Base-by-base conservation (phyloP, 2,113 vertebrate genomes). In the Tor tambroides region DNA sequence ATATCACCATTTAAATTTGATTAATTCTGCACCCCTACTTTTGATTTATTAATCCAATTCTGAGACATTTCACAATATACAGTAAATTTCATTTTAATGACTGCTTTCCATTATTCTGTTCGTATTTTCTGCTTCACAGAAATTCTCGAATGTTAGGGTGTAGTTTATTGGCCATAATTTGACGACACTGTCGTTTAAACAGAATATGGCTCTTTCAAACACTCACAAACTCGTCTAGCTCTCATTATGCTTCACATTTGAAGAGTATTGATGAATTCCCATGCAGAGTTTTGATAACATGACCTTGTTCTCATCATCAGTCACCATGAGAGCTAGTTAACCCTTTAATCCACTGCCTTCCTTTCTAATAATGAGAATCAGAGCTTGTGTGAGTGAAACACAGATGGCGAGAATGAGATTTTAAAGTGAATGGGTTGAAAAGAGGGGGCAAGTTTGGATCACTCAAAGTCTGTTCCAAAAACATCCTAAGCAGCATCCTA, bases 271-370 rank as follows among this genome's bases (percentile, higher is more conserved):
- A 71, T 38, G 32, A 71, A 71, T 71, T 38, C 67, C 67, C 8
- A 38, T 35, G 17, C 8, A 35, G 32, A 38, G 8, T 71, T 71
- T 71, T 71, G 30, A 71, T 21, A 71, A 21, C 67, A 4, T 69
- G 15, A 71, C 67, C 32, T 71, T 19, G 7, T 71, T 71, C 65
- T 67, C 1, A 17, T 14, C 59, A 26, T 63, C 65, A 49, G 35
- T 49, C 15, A 86, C 61, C 63, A 56, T 80, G 65, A 38, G 72
- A 86, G 86, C 26, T 41, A 30, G 12, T 74, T 67, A 88, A 84
- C 59, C 85, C 21, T 19, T 67, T 87, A 80, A 72, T 89, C 85
- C 38, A 38, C 43, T 23, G 38, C 5, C n/a, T 46, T 21, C 63
- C 56, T 43, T 30, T 30, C 26, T 71, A 71, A 71, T 38, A 71